Base-by-base conservation (phyloP, 2,888 invertebrate species). In the Malachius bipustulatus region DNA sequence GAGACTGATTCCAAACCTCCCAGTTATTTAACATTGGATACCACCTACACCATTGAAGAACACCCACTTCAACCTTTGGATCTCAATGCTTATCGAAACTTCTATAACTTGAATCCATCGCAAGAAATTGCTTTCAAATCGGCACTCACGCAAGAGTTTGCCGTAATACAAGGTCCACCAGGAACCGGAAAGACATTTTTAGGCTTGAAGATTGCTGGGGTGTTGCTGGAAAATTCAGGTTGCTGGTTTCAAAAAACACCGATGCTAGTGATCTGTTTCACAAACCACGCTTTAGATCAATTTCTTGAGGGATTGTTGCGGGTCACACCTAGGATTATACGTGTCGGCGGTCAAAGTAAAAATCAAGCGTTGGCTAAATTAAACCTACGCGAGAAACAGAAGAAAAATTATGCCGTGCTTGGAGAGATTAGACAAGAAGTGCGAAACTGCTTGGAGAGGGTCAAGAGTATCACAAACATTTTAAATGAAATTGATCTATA, bases 231-330 rank as follows among this genome's bases (percentile, higher is more conserved):
- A 38, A 85, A 82, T 54, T 43, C 46, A 9, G 15, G 43, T 0
- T 16, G 42, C 2, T 69, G 68, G 67, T 55, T 53, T 15, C 39
- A 43, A 3, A 44, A 65, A 8, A 64, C 48, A 2, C 81, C 82
- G 1, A 78, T 88, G 56, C 62, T 88, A 6, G 65, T 89, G 0
- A 75, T 89, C 12, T 83, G 85, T 50, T 84, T 76, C 55, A 88
- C 87, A 4, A 89, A 90, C 63, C 84, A 87, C 55, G 87, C 88
- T 3, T 61, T 90, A 28, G 89, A 89, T 63, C 85, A 88, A 55
- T 88, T 89, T 55, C 59, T 89, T 19, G 77, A 82, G 55, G 81
- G 79, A 4, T 63, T 82, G 6, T 50, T 76, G 1, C 49, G 58
- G 14, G 60, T 70, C 2, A 79, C 79, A 0, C 51, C 66, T 1